These are phyloP conservation scores for Timema cristinae DNA, from an alignment of 2,888 invertebrate species.

Conservation along the genomic window DNA sequence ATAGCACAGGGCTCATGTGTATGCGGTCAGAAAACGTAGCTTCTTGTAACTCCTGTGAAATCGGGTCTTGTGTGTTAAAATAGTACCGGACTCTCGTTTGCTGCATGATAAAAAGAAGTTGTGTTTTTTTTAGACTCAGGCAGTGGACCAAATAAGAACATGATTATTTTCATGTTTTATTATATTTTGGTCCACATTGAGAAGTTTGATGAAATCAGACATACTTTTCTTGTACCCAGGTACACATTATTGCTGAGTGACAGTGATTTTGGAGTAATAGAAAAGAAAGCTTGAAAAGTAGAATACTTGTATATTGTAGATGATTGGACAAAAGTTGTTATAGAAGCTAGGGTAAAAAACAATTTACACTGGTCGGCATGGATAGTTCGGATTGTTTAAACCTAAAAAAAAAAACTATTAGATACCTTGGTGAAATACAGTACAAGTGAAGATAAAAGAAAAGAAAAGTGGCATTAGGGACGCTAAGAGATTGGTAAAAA, in stretches of 20 bases:
- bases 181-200: constrained; percentile 1
- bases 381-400: not conserved
- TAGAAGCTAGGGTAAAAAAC: not conserved
- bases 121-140: not conserved
- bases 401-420: not conserved
- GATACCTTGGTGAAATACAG: not conserved
- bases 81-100: not conserved
- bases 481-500: not conserved
- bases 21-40: not conserved
- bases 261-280: not conserved
- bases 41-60: not conserved
- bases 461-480: not conserved
- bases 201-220: not conserved
- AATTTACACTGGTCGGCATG: not conserved
- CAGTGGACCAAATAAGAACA: constrained; percentile 5
- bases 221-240: not conserved
- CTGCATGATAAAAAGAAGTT: not conserved
- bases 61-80: constrained; percentile 1
- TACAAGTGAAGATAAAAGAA: not conserved
- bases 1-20: not conserved
- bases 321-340: not conserved
- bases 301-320: not conserved
- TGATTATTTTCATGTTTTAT: not conserved
- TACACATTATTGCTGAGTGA: not conserved
- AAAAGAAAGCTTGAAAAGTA: not conserved